Percentiles rank a stretch among this genome's conserved stretches.
Evolutionary conservation across 2,113 vertebrate species (phyloP).

Genomic region (Pseudonaja textilis): DNA sequence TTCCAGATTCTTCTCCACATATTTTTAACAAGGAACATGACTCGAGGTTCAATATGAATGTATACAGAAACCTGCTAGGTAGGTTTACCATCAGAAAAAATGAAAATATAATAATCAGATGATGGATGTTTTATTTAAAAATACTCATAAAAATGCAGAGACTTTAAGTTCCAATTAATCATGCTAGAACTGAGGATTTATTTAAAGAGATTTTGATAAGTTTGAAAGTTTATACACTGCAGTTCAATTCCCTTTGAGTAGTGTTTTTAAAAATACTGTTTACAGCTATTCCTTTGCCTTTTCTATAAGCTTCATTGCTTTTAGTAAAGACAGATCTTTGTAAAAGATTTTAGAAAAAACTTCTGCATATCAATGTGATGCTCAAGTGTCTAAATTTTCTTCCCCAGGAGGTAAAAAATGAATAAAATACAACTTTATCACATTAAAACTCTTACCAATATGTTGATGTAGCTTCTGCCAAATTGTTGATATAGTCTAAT

Average conservation of each 20-base stretch:
- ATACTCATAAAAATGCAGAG: neutral
- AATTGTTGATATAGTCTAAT: neutral
- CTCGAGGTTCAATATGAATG: neutral
- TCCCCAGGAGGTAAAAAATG: neutral
- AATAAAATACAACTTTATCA: neutral
- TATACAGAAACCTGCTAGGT: neutral
- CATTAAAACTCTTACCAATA: neutral
- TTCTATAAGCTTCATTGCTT: neutral
- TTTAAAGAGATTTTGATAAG: neutral
- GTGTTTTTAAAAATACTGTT: neutral
- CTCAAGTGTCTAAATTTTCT: neutral
- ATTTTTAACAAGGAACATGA: neutral
- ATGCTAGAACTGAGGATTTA: neutral
- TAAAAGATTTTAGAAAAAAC: neutral
- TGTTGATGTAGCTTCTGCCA: neutral
- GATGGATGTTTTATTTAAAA: neutral
- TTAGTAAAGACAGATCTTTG: conserved; percentile 3
- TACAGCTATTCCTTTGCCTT: neutral
- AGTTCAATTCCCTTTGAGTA: neutral
- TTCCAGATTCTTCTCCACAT: neutral
- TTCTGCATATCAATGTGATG: neutral
- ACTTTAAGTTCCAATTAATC: neutral
- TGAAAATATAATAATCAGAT: neutral
- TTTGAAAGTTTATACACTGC: neutral
- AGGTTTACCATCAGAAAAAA: too few species aligned